Evolutionary conservation across 1,140 invertebrate genomes (phyloP).

Genomic region (Agrilus planipennis): DNA sequence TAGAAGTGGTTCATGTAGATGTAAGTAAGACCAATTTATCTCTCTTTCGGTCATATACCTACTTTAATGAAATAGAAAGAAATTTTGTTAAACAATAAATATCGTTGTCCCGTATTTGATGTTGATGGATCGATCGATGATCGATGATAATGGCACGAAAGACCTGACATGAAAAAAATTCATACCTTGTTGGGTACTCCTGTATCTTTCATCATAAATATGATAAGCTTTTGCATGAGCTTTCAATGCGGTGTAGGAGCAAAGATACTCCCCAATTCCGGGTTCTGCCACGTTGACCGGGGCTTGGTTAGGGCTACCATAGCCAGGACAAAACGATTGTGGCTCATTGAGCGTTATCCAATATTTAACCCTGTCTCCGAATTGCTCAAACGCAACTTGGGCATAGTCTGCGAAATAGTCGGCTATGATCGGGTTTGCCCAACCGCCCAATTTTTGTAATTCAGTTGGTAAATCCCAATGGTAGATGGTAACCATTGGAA

Average conservation of each 20-base stretch:
- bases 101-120: no score
- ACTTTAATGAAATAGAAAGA: no score
- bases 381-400: constrained; percentile 10
- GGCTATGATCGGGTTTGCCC: constrained; percentile 21
- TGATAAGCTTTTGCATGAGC: constrained; percentile 52
- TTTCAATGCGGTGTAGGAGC: constrained; percentile 48
- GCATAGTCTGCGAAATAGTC: constrained; percentile 29
- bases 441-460: constrained; percentile 28
- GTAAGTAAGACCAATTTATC: no score
- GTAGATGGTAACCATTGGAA: constrained; percentile 42
- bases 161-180: no score
- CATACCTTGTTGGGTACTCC: no score
- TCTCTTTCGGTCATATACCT: no score
- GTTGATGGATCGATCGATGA: no score
- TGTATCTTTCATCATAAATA: no score
- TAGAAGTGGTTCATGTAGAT: no score
- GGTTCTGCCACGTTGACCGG: constrained; percentile 37
- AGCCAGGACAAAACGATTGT: constrained; percentile 51
- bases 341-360: constrained; percentile 42
- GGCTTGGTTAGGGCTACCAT: constrained; percentile 44
- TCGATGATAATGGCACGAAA: no score
- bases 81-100: no score
- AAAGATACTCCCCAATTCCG: constrained; percentile 44
- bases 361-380: constrained; percentile 29
- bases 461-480: constrained; percentile 23